Base-by-base conservation (phyloP, 2,888 invertebrate genomes). In the Eupithecia abbreviata region DNA sequence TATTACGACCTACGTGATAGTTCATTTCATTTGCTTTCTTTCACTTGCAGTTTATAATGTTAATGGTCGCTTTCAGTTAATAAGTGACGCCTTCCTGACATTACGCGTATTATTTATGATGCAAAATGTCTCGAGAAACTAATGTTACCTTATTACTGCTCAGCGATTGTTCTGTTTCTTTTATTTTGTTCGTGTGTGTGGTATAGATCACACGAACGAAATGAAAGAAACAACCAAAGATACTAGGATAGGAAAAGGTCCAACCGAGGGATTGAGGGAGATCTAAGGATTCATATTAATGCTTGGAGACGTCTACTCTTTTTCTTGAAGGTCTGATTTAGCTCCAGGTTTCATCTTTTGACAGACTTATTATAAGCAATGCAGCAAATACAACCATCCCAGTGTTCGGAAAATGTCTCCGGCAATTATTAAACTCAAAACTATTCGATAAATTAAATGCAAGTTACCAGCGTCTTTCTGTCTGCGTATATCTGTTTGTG, bases 1-100 rank as follows among this genome's bases (percentile, higher is more conserved):
- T 71, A 58, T 71, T 72, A 72, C 55, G 62, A 77, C 43, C 74
- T 78, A 80, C 80, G 78, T 79, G 79, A 80, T 79, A 78, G 80
- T 79, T 80, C 75, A 75, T 72, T 78, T 74, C 72, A 49, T 76
- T 81, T 71, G 67, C 77, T 78, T 78, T 79, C 79, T 80, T 71
- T 73, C 12, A 68, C 49, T 45, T 68, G 62, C 45, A 66, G 43
- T 71, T 71, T 73, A 73, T 68, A 68, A 58, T 70, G 51, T 72
- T 76, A 43, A 76, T 73, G 55, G 41, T 73, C 43, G 55, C 72
- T 69, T 66, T 75, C 74, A 12, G 65, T 62, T 73, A 62, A 51
- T 76, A 70, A 51, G 47, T 43, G 58, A 58, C 43, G 70, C 68
- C 72, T 77, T 67, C 70, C 75, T 75, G 73, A 15, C 47, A 70